Evolutionary conservation across 1,140 invertebrate species (phyloP).

Genomic region (Muscidifurax raptorellus): DNA sequence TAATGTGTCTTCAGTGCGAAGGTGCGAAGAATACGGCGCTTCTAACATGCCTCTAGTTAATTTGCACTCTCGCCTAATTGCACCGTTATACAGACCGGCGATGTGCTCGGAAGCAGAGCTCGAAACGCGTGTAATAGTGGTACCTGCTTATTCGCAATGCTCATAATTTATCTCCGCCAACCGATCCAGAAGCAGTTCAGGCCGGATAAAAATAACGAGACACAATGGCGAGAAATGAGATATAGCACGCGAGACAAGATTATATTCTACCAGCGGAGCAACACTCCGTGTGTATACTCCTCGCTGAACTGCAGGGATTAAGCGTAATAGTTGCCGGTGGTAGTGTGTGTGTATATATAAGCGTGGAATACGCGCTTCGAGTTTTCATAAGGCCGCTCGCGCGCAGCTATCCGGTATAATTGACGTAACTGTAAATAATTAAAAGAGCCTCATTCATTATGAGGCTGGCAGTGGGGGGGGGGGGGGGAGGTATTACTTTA

Average conservation of each 20-base stretch:
- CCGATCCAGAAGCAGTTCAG: background rate
- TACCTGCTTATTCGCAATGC: background rate
- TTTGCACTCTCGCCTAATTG: background rate
- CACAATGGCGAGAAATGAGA: background rate
- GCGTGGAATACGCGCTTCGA: background rate
- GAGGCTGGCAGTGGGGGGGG: too few relatives aligned
- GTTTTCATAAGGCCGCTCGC: conserved; percentile 1
- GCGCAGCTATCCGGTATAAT: conserved; percentile 35
- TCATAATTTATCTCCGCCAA: background rate
- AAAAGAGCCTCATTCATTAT: conserved; percentile 38
- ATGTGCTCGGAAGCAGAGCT: background rate
- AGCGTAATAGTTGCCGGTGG: background rate
- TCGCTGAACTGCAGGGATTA: background rate
- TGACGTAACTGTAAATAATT: conserved; percentile 48
- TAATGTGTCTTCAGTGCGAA: background rate
- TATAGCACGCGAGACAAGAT: background rate
- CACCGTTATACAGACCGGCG: background rate
- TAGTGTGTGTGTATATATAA: background rate
- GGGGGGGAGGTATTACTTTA: conserved; percentile 6
- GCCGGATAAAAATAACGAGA: background rate
- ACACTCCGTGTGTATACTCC: too few relatives aligned
- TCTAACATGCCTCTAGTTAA: background rate
- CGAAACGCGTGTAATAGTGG: too few relatives aligned
- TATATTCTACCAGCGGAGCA: background rate
- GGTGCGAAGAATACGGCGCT: background rate